Evolutionary conservation across 2,113 vertebrate genomes (phyloP).

Genomic region (Coryphaenoides rupestris): DNA sequence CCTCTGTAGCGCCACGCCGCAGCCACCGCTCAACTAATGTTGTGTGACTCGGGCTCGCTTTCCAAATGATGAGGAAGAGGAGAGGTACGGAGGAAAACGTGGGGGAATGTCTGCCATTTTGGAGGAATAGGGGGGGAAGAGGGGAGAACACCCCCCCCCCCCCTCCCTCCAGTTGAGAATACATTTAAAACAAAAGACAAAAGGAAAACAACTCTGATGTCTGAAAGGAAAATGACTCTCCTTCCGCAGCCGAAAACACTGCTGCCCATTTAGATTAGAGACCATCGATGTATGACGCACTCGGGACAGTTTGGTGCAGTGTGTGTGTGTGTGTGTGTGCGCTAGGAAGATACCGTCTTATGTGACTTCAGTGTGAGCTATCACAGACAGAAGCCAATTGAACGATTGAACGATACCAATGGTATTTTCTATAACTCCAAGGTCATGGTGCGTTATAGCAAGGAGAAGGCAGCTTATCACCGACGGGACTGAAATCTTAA

Average conservation of each 20-base stretch:
- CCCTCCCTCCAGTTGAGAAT: slow-evolving; percentile 25
- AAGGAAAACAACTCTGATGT: slow-evolving; percentile 39
- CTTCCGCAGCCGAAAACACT: no score
- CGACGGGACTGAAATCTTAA: slow-evolving; percentile 42
- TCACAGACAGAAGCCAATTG: slow-evolving; percentile 65
- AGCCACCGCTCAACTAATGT: slow-evolving; percentile 71
- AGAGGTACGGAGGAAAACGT: slow-evolving; percentile 46
- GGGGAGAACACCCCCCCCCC: no score
- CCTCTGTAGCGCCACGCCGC: slow-evolving; percentile 51
- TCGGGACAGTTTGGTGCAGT: slow-evolving; percentile 58
- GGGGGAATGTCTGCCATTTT: slow-evolving; percentile 22
- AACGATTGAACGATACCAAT: slow-evolving; percentile 42
- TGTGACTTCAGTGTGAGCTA: slow-evolving; percentile 69
- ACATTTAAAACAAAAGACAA: slow-evolving; percentile 28
- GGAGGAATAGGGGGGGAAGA: slow-evolving; percentile 6
- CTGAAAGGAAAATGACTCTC: no score
- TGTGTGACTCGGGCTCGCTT: slow-evolving; percentile 69
- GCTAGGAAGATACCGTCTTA: slow-evolving; percentile 38
- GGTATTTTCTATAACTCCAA: slow-evolving; percentile 45
- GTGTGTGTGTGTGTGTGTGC: slow-evolving; percentile 48
- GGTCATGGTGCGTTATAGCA: slow-evolving; percentile 44
- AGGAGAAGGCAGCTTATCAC: slow-evolving; percentile 38
- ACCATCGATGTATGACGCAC: no score
- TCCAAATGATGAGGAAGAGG: slow-evolving; percentile 55
- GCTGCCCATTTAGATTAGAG: no score